Conservation (phyloP, 2,888 invertebrate genomes). For the Mesodorylaimus sp. region DNA sequence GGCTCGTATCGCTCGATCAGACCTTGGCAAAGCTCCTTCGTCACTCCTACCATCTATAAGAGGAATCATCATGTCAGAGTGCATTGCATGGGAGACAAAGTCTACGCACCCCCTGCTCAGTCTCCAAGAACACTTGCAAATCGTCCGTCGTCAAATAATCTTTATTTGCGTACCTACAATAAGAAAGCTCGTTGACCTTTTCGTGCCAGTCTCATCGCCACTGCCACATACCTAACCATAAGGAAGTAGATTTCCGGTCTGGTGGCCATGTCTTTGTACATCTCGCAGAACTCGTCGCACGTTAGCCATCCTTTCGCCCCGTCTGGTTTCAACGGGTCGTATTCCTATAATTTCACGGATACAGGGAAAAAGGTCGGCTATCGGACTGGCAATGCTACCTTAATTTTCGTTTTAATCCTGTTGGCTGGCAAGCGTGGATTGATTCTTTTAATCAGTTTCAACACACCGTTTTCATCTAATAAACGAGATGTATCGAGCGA, state of each 20-base stretch:
- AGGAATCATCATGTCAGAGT: constrained; percentile 1
- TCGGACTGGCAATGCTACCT: constrained; percentile 32
- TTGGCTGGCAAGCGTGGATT: constrained; percentile 36
- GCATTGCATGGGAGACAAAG: constrained; percentile 3
- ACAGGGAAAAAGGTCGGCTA: no score
- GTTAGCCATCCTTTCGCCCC: neutral
- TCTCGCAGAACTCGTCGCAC: constrained; percentile 38
- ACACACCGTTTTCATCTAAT: constrained; percentile 19
- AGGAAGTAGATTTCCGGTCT: constrained; percentile 44
- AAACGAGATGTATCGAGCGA: no score
- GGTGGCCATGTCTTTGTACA: constrained; percentile 44
- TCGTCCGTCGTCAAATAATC: constrained; percentile 42
- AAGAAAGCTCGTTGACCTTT: neutral
- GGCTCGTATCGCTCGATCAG: constrained; percentile 41
- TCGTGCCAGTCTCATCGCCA: neutral
- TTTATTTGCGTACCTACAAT: constrained; percentile 39
- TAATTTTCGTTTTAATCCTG: constrained; percentile 39
- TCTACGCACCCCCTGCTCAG: constrained; percentile 41
- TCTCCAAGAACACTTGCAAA: constrained; percentile 41
- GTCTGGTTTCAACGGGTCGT: neutral
- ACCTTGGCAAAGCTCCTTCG: constrained; percentile 38
- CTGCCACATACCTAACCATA: constrained; percentile 37
- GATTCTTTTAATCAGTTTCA: constrained; percentile 24
- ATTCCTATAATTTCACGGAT: neutral
- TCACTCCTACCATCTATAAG: constrained; percentile 38